Percentiles rank a stretch among this genome's conserved stretches.
Conservation (phyloP, 2,797 vertebrate species). For the Botia almorhae region DNA sequence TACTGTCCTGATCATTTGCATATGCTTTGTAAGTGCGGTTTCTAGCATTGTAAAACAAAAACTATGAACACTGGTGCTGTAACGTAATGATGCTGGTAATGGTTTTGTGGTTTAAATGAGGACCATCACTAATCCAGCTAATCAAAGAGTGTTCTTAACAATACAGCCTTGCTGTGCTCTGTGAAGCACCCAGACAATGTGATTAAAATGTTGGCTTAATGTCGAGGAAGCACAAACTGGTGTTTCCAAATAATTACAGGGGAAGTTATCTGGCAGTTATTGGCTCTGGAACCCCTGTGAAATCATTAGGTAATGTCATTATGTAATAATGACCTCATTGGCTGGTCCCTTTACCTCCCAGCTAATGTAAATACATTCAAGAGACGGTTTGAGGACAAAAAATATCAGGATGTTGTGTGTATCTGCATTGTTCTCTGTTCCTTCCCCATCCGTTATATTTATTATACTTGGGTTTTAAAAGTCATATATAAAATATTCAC, state of each 20-base stretch:
- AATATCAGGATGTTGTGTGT: background rate
- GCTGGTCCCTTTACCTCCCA: conserved; percentile 40
- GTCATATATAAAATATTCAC: conserved; percentile 24
- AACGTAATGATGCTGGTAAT: background rate
- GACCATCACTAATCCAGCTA: conserved; percentile 26
- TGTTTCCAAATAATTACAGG: conserved; percentile 62
- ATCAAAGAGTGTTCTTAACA: conserved; percentile 22
- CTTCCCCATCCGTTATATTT: background rate
- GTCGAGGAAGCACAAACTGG: conserved; percentile 45
- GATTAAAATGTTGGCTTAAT: conserved; percentile 51
- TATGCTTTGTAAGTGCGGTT: background rate
- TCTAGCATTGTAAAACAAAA: background rate
- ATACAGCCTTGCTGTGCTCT: conserved; percentile 38
- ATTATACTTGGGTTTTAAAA: conserved; percentile 8
- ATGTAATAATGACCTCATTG: conserved; percentile 72
- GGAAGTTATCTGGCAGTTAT: conserved; percentile 74
- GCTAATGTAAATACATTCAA: conserved; percentile 20
- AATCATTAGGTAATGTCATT: conserved; percentile 78
- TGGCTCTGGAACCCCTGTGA: conserved; percentile 71
- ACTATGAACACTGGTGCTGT: background rate
- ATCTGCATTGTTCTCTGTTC: conserved; percentile 36
- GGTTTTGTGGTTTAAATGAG: conserved; percentile 16
- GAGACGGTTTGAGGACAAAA: background rate
- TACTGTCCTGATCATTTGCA: background rate
- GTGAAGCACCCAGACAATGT: conserved; percentile 48